Evolutionary conservation across 53 echinoderm and acorn worm species (phyloP), one percentile per base, ranked within the genome.

Genomic region (Echinometra lucunter): DNA sequence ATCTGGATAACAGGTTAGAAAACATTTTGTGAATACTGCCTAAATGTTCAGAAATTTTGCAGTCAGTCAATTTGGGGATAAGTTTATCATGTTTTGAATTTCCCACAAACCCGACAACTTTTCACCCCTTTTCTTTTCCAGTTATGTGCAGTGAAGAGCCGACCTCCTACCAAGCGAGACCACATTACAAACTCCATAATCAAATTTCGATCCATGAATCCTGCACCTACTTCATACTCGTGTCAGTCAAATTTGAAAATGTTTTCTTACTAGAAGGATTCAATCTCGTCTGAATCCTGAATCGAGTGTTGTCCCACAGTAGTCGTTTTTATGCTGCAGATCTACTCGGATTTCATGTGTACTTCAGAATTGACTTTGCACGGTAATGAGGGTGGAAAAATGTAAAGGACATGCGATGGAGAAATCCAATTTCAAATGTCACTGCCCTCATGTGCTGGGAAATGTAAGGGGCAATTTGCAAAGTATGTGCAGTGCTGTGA

Each of bases 211-310:
- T 3, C 37, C 47, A 49, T 45, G 49, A 49, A 49, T 85, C n/a
- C 49, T n/a, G 1, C 27, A 21, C n/a, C 47, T 12, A 81, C 81
- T 81, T 81, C 44, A 81, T 42, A 81, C 81, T 44, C 40, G 8
- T 81, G 81, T 44, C 53, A 28, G 44, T 85, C 47, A 49, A 85
- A 49, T 85, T 45, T 49, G 27, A n/a, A 49, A 47, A 47, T 85
- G 85, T 45, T 85, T 85, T 85, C 85, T n/a, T 85, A 85, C 85
- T 45, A 49, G 85, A 85, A n/a, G 85, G 85, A 85, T 25, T 49
- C 85, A 85, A 85, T 85, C 49, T 47, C 49, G 3, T 45, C 12
- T 85, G 49, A 44, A 82, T 44, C 44, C 25, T 82, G 44, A 85
- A 85, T 47, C 49, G 85, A 53, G 85, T 49, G 85, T 49, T 49